Base-by-base conservation (phyloP, 2,888 invertebrate species). In the Resseliella maxima region DNA sequence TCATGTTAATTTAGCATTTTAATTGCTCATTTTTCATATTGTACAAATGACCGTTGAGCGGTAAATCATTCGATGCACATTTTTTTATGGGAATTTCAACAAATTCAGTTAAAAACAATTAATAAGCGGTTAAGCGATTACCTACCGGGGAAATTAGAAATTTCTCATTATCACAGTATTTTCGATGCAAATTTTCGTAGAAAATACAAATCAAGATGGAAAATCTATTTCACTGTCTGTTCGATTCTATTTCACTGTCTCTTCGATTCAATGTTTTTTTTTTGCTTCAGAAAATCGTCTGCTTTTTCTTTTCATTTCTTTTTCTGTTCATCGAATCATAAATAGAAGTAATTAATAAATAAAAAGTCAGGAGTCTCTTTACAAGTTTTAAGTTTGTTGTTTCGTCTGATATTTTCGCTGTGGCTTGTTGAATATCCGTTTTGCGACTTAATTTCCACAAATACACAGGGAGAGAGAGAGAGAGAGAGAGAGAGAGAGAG, bases 1-100 rank as follows among this genome's bases (percentile, higher is more conserved):
- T 72, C 31, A 72, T 35, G 72, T 72, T 72, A 72, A 72, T 72
- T 72, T 72, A 72, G 72, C 72, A 72, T 72, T 72, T 72, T 72
- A 72, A 72, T 72, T 72, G 72, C 72, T 72, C 18, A 72, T 72
- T 72, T 72, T 72, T 72, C 72, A 72, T 72, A 72, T 31, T 72
- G 72, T 35, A 72, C 72, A 31, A 31, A 72, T 72, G 72, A 72
- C 15, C 59, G 24, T 15, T 6, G n/a, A n/a, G n/a, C 46, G 46
- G 8, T 12, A 8, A 12, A 8, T 12, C 41, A 50, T 50, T 1
- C 46, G 18, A 15, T 18, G 46, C 18, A 24, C 59, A 3, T 24
- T 59, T 59, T 72, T 72, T 72, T 72, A 72, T 72, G 72, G 72
- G n/a, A 27, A 72, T 21, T 72, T 15, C 31, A 72, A 72, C 72